Evolutionary conservation across 2,113 vertebrate genomes (phyloP), one percentile per base, ranked within the genome.

Genomic region (Vombatus ursinus): DNA sequence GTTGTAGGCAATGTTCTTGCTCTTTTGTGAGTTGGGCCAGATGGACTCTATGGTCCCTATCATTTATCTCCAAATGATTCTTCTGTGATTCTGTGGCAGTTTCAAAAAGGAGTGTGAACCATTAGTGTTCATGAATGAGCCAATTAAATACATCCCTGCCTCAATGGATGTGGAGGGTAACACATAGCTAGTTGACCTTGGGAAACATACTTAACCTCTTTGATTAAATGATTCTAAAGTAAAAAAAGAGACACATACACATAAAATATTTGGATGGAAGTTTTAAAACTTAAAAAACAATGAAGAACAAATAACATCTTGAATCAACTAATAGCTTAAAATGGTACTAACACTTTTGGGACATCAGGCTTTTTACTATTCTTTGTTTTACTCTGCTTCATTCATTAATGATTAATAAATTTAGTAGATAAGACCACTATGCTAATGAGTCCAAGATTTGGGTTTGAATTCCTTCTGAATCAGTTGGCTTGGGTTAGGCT

Each of bases 401-500:
- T 37, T 68, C 94, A 89, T 95, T 94, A 93, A 95, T 96, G 96
- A 97, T 98, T 97, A 97, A 95, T 97, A 94, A 84, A 84, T 84
- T 84, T 16, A 44, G 16, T 44, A 1, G 68, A 77, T 97, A 94
- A 96, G 95, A 97, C 96, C 94, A 94, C 93, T 94, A 49, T 95
- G 37, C 94, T 97, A 96, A 97, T 97, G 96, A 98, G 96, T 37
- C 4, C 3, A 68, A 68, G 11, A 68, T 37, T 68, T 37, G 37
- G 61, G 12, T 68, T 61, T n/a, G 61, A 68, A 94, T 97, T 97
- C 90, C 96, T 94, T 91, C 93, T 96, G 97, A 96, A 57, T 94
- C 89, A 94, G 96, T 97, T 97, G 84, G 90, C 92, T 95, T 98
- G 95, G 97, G 96, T 97, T 94, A 97, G 97, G 96, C 96, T 97